Evolutionary conservation across 2,888 invertebrate species (phyloP).

Genomic region (Eupithecia dodoneata): DNA sequence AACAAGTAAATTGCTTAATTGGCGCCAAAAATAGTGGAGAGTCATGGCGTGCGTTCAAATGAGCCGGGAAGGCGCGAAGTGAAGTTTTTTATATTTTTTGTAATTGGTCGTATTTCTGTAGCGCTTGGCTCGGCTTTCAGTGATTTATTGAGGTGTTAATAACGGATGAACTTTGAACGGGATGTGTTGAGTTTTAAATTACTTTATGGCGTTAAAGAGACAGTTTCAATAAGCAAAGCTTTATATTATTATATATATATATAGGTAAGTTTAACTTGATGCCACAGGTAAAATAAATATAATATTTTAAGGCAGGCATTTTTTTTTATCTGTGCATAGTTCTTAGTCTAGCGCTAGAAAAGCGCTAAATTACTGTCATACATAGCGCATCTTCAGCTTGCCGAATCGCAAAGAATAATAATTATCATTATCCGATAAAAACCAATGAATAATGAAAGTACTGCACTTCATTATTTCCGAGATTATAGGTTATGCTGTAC

Average conservation of each 20-base stretch:
- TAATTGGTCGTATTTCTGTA: slow-evolving; percentile 53
- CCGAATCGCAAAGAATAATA: no score
- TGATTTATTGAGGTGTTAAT: slow-evolving; percentile 56
- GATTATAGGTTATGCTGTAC: no score
- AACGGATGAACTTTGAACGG: slow-evolving; percentile 42
- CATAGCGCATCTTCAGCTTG: no score
- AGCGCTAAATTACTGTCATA: no score
- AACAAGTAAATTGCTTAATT: slow-evolving; percentile 59
- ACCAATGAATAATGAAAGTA: no score
- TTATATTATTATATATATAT: background rate
- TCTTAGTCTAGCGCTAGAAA: no score
- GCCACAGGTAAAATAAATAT: background rate
- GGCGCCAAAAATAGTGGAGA: slow-evolving; percentile 65
- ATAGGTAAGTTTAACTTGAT: background rate
- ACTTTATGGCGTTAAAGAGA: slow-evolving; percentile 16
- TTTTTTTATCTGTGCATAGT: no score
- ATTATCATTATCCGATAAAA: no score
- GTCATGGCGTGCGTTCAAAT: slow-evolving; percentile 69
- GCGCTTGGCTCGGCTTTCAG: slow-evolving; percentile 56
- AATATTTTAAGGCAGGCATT: no score
- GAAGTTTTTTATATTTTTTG: slow-evolving; percentile 58
- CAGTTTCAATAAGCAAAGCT: slow-evolving; percentile 5
- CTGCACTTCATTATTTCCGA: no score
- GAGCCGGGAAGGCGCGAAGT: slow-evolving; percentile 72
- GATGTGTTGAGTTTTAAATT: slow-evolving; percentile 34